Conservation (phyloP, 1,140 invertebrate species). For the Drosophila rhopaloa region DNA sequence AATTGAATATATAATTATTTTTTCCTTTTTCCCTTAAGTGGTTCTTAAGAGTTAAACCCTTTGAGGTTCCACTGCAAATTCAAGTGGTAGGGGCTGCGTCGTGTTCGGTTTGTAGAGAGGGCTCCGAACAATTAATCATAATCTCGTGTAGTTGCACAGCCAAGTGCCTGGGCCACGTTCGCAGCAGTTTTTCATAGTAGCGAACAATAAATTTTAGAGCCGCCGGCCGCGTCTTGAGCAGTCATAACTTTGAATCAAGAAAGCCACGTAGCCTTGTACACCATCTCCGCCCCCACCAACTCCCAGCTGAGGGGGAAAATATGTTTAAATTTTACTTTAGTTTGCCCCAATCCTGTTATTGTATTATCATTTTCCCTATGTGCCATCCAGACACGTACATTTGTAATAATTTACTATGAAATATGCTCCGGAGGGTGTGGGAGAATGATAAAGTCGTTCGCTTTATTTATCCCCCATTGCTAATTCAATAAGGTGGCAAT, state of each 20-base stretch:
- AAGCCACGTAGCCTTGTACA: constrained; percentile 40
- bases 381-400: constrained; percentile 58
- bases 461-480: constrained; percentile 34
- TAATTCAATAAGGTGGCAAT: constrained; percentile 44
- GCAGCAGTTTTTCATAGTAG: constrained; percentile 67
- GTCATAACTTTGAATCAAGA: constrained; percentile 74
- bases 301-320: constrained; percentile 46
- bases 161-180: constrained; percentile 71
- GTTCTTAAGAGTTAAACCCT: not conserved
- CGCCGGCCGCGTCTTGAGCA: constrained; percentile 67
- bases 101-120: constrained; percentile 16
- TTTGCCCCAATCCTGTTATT: constrained; percentile 62
- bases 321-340: constrained; percentile 64
- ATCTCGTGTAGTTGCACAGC: constrained; percentile 69
- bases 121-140: constrained; percentile 71
- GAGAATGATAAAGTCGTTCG: constrained; percentile 44
- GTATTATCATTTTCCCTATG: constrained; percentile 69
- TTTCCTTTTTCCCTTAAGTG: too few relatives aligned
- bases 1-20: too few relatives aligned
- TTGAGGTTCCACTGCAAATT: constrained; percentile 10
- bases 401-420: constrained; percentile 73
- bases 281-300: constrained; percentile 1
- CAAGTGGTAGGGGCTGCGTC: not conserved
- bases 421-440: constrained; percentile 53
- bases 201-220: constrained; percentile 74